Conservation (phyloP, 2,888 invertebrate genomes). For the Archaeoteleia sp. region DNA sequence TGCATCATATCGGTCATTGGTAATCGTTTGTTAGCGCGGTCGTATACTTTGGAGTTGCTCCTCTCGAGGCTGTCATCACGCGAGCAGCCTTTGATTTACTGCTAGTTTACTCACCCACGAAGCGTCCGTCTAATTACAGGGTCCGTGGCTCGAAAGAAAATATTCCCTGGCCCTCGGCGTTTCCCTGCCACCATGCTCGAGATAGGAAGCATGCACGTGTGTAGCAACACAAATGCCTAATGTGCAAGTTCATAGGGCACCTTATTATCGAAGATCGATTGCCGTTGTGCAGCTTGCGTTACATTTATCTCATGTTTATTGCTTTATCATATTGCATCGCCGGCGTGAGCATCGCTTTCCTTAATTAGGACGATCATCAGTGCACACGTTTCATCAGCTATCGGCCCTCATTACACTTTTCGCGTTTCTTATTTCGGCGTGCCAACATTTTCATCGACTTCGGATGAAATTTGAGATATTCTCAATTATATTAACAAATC, state of each 20-base stretch:
- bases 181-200: conserved; percentile 42
- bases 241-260: conserved; percentile 39
- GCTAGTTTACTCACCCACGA: conserved; percentile 70
- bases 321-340: conserved; percentile 22
- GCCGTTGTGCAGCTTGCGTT: conserved; percentile 24
- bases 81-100: conserved; percentile 67
- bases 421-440: no score
- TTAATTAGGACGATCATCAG: conserved; percentile 24
- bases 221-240: conserved; percentile 29
- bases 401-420: no score
- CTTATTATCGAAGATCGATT: conserved; percentile 45
- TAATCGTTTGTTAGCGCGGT: conserved; percentile 29
- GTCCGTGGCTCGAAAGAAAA: conserved; percentile 61
- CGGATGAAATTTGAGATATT: no score
- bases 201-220: conserved; percentile 27
- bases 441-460: no score
- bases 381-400: no score
- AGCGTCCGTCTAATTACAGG: conserved; percentile 70
- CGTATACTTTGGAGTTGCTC: conserved; percentile 29
- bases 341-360: neutral
- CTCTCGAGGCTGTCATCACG: conserved; percentile 62
- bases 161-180: conserved; percentile 55
- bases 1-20: conserved; percentile 32
- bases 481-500: no score
- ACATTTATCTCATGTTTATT: conserved; percentile 33